phyloP scores from a whole-genome alignment of 2,888 invertebrate species.

The Ormyrus nitidulus region DNA sequence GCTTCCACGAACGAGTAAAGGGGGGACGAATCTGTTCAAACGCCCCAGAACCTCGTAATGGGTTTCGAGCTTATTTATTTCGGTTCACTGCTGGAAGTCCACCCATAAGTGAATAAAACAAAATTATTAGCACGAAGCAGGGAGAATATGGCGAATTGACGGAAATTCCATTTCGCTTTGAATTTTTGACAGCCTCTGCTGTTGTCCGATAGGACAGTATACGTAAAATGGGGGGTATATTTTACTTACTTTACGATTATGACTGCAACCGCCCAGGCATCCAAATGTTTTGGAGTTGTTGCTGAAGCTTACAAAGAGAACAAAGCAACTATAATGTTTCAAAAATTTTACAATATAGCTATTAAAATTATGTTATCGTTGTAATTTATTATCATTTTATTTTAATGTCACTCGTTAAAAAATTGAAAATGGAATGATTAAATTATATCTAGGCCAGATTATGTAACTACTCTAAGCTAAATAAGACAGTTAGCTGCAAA shows the following conservation, averaged over 20 bases:
- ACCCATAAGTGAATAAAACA: slow-evolving; percentile 55
- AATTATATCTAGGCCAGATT: too few relatives aligned
- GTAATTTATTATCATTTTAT: too few relatives aligned
- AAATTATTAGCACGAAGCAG: slow-evolving; percentile 52
- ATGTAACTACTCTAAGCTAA: too few relatives aligned
- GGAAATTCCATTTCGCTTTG: slow-evolving; percentile 38
- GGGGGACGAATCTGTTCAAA: slow-evolving; percentile 43
- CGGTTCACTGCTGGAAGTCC: slow-evolving; percentile 36
- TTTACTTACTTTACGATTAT: slow-evolving; percentile 52
- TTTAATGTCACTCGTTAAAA: too few relatives aligned
- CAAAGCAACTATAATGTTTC: too few relatives aligned
- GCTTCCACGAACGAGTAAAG: neutral
- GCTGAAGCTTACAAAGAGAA: too few relatives aligned
- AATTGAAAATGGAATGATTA: too few relatives aligned
- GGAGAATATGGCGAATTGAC: slow-evolving; percentile 35
- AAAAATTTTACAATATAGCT: too few relatives aligned
- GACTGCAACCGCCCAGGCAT: slow-evolving; percentile 13
- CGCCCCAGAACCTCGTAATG: slow-evolving; percentile 51
- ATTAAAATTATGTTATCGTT: too few relatives aligned
- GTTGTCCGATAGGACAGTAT: slow-evolving; percentile 8
- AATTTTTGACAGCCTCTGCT: slow-evolving; percentile 35
- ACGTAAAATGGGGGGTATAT: slow-evolving; percentile 27
- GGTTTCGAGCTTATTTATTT: slow-evolving; percentile 53
- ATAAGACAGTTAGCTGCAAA: too few relatives aligned
- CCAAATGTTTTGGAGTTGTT: slow-evolving; percentile 20